These are phyloP conservation scores for Neodiprion pinetum DNA, from an alignment of 1,140 invertebrate genomes.

Conservation along the genomic window DNA sequence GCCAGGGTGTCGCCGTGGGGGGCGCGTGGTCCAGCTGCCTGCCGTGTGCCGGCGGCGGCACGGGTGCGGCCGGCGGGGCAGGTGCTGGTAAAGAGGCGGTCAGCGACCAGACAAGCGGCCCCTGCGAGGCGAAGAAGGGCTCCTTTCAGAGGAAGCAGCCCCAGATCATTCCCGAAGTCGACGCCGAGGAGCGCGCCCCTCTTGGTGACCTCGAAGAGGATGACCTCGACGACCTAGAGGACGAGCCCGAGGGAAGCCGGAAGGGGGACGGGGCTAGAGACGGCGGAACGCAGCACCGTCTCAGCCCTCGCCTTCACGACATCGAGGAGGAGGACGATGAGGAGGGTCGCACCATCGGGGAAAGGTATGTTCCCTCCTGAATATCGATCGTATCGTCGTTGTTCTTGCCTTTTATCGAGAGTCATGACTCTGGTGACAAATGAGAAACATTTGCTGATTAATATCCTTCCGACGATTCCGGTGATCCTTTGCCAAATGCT, in stretches of 20 bases:
- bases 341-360: constrained; percentile 52
- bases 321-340: constrained; percentile 66
- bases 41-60: constrained; percentile 61
- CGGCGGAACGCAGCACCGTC: constrained; percentile 50
- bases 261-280: constrained; percentile 34
- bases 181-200: constrained; percentile 37
- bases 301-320: constrained; percentile 61
- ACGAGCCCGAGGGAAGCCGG: constrained; percentile 33
- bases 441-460: too few relatives aligned
- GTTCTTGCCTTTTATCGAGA: background rate
- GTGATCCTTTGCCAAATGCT: too few relatives aligned
- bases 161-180: constrained; percentile 17
- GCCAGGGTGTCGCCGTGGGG: constrained; percentile 61
- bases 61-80: constrained; percentile 55
- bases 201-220: constrained; percentile 51
- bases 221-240: constrained; percentile 31
- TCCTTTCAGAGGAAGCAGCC: constrained; percentile 27
- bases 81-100: constrained; percentile 14
- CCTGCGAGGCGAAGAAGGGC: constrained; percentile 39
- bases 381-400: background rate
- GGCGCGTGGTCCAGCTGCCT: constrained; percentile 63
- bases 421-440: too few relatives aligned
- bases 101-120: constrained; percentile 40
- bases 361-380: constrained; percentile 45
- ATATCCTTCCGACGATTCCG: too few relatives aligned